Percentiles rank a stretch among this genome's conserved stretches.
These are phyloP conservation scores for Galago senegalensis DNA, from an alignment of 2,797 vertebrate species.

Conservation along the genomic window DNA sequence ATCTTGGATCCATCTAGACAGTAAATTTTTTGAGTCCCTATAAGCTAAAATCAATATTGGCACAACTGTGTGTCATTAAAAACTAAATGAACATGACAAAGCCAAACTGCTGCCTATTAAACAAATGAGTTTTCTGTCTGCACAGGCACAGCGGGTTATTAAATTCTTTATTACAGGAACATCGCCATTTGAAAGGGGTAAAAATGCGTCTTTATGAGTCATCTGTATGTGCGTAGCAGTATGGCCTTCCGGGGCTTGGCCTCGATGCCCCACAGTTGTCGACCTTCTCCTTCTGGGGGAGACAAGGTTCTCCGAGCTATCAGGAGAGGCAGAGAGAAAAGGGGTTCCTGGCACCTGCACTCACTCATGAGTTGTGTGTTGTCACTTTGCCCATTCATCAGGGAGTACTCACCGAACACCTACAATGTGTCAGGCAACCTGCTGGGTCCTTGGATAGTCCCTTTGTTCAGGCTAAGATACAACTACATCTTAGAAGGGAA, in stretches of 20 bases:
- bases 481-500: not conserved
- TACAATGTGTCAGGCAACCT: not conserved
- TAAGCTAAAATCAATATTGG: slow-evolving; percentile 94
- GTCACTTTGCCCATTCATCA: not conserved
- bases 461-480: not conserved
- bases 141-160: slow-evolving; percentile 89
- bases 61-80: slow-evolving; percentile 92
- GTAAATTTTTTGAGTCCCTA: slow-evolving; percentile 91
- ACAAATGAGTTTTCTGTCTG: slow-evolving; percentile 90
- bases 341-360: fast-evolving
- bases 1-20: slow-evolving; percentile 89
- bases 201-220: slow-evolving; percentile 47
- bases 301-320: fast-evolving
- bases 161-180: slow-evolving; percentile 89
- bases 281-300: not conserved
- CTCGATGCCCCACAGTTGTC: fast-evolving
- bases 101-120: slow-evolving; percentile 90
- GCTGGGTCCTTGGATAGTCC: not conserved
- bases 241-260: not conserved
- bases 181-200: slow-evolving; percentile 73
- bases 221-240: slow-evolving; percentile 24
- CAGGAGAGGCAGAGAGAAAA: not conserved
- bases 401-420: not conserved
- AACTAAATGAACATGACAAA: slow-evolving; percentile 92
- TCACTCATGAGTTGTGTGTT: fast-evolving